Base-by-base conservation (phyloP, 2,113 vertebrate genomes). In the Varanus komodoensis region DNA sequence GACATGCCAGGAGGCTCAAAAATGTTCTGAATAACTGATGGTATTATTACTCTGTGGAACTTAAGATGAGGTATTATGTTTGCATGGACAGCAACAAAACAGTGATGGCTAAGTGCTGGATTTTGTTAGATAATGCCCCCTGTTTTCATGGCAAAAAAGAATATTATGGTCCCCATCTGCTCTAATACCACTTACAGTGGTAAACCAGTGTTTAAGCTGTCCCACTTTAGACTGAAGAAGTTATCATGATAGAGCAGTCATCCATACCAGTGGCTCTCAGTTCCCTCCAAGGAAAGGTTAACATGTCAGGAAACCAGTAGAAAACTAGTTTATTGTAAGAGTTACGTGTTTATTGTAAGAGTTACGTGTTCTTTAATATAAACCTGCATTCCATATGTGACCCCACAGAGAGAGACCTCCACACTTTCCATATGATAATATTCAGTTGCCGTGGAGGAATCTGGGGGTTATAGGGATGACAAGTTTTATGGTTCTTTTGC, bases 1-100 rank as follows among this genome's bases (percentile, higher is more conserved):
- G 21, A 89, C 27, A 83, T 87, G 89, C 89, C 57, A 92, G 89
- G 91, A 44, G 29, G 73, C 91, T 82, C 87, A 52, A 19, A 80
- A 92, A 38, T 50, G 50, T 3, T 68, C 75, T 84, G 64, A 93
- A 77, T 5, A 87, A 44, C 29, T 57, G 32, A 9, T 86, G 92
- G 81, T 89, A 0, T 0, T 80, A 89, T 0, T 83, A 82, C 29
- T 54, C 25, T 27, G 17, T 29, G 68, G 86, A 86, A 54, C 79
- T 85, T 54, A 9, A 91, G 77, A 44, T 44, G 34, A 82, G 80
- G 91, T 86, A 88, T 82, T 80, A 87, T 50, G 23, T 64, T 87
- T 92, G 87, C 84, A 85, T 82, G 89, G 89, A 80, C 89, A 90
- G 84, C 85, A 91, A 71, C 89, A 68, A 93, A 93, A 88, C 52